Evolutionary conservation across 2,888 invertebrate species (phyloP).

Genomic region (Ypsolopha scabrella): DNA sequence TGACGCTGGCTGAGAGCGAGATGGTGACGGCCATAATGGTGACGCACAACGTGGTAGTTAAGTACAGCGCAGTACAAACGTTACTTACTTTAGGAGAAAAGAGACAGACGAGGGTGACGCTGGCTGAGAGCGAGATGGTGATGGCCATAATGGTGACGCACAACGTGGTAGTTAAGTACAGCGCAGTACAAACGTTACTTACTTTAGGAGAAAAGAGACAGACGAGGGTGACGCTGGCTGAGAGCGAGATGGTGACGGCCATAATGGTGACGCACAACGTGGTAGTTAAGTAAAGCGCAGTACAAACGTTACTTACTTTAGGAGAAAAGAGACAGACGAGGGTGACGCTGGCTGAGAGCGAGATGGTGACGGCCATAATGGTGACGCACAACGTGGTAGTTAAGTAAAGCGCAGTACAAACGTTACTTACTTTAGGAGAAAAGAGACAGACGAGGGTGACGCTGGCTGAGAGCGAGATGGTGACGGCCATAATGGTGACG

Average conservation of each 20-base stretch:
- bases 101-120: constrained; percentile 92
- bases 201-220: constrained; percentile 96
- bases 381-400: constrained; percentile 26
- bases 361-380: too few relatives aligned
- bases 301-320: constrained; percentile 73
- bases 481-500: constrained; percentile 95
- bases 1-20: too few relatives aligned
- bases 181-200: constrained; percentile 24
- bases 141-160: constrained; percentile 90
- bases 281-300: too few relatives aligned
- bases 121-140: constrained; percentile 93
- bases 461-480: constrained; percentile 93
- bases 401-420: too few relatives aligned
- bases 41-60: too few relatives aligned
- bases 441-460: constrained; percentile 95
- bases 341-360: constrained; percentile 81
- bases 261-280: too few relatives aligned
- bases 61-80: too few relatives aligned
- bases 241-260: too few relatives aligned
- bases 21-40: too few relatives aligned
- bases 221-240: constrained; percentile 90
- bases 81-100: too few relatives aligned
- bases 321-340: constrained; percentile 94
- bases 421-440: constrained; percentile 84
- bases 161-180: neutral